phyloP scores from a whole-genome alignment of 37 sponge, comb jelly and placozoan species.

The Cliona cf. orientalis region DNA sequence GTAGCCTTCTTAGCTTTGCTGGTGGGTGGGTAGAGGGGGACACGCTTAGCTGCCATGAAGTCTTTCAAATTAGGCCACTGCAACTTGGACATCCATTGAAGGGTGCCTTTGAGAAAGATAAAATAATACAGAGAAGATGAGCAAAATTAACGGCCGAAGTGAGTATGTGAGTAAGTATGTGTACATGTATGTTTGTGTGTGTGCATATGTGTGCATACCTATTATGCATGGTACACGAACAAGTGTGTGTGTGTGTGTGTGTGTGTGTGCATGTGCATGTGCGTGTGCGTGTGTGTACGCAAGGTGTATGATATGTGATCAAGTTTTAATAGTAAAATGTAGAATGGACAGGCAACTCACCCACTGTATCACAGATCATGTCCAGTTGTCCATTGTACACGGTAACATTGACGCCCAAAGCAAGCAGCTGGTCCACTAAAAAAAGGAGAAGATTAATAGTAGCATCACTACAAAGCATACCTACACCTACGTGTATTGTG shows the following conservation, averaged over 20 bases:
- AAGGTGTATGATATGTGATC: too few relatives aligned
- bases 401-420: conserved; percentile 50
- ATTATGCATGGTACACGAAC: neutral
- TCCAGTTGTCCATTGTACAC: conserved; percentile 80
- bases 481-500: neutral
- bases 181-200: too few relatives aligned
- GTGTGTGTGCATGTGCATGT: conserved; percentile 21
- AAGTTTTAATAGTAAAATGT: neutral
- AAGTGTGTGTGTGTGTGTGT: conserved; percentile 16
- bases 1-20: conserved; percentile 38
- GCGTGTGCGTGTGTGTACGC: conserved; percentile 23
- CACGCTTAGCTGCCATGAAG: conserved; percentile 29
- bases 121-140: neutral
- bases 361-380: conserved; percentile 64
- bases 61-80: conserved; percentile 54
- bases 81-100: conserved; percentile 64
- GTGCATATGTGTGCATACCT: conserved; percentile 15
- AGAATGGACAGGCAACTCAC: conserved; percentile 16
- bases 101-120: conserved; percentile 44
- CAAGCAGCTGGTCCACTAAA: conserved; percentile 64
- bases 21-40: conserved; percentile 59
- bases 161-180: conserved; percentile 15
- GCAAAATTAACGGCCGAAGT: neutral
- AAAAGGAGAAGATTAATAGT: neutral
- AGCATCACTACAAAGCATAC: neutral